phyloP scores from a whole-genome alignment of 2,888 invertebrate genomes.

The Drosophila paucipuncta region DNA sequence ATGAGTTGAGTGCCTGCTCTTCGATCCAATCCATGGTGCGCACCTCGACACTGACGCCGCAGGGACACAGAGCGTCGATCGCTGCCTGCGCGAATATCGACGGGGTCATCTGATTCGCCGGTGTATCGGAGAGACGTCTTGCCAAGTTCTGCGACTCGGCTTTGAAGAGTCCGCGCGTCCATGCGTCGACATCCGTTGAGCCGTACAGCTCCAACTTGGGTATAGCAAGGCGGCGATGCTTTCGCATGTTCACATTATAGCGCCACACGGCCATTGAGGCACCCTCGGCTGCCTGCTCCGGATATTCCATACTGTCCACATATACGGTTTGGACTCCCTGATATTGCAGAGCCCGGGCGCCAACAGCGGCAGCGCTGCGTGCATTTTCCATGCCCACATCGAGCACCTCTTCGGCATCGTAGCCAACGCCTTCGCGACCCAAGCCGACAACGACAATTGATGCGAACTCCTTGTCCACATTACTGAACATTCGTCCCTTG shows the following conservation, averaged over 20 bases:
- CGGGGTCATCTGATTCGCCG: conserved; percentile 92
- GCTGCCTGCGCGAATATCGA: conserved; percentile 89
- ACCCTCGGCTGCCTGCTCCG: conserved; percentile 89
- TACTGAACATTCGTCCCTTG: conserved; percentile 52
- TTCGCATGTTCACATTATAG: conserved; percentile 87
- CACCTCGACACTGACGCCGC: conserved; percentile 86
- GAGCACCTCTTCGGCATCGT: conserved; percentile 88
- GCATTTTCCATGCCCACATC: conserved; percentile 89
- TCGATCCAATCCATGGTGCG: conserved; percentile 87
- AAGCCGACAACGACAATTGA: conserved; percentile 88
- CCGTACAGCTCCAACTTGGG: conserved; percentile 87
- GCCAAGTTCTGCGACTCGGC: conserved; percentile 91
- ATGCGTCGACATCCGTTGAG: conserved; percentile 86
- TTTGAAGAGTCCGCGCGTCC: conserved; percentile 89
- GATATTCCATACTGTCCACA: conserved; percentile 88
- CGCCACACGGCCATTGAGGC: conserved; percentile 87
- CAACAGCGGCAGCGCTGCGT: conserved; percentile 88
- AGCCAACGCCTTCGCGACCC: conserved; percentile 87
- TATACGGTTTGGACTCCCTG: conserved; percentile 86
- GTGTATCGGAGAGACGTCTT: conserved; percentile 89
- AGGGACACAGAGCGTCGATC: conserved; percentile 88
- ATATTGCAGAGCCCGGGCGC: conserved; percentile 85
- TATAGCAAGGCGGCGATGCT: conserved; percentile 84
- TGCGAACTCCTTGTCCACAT: conserved; percentile 60
- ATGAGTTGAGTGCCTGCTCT: conserved; percentile 86